Base-by-base conservation (phyloP, 2,888 invertebrate species). In the Gandaritis pyraliata region DNA sequence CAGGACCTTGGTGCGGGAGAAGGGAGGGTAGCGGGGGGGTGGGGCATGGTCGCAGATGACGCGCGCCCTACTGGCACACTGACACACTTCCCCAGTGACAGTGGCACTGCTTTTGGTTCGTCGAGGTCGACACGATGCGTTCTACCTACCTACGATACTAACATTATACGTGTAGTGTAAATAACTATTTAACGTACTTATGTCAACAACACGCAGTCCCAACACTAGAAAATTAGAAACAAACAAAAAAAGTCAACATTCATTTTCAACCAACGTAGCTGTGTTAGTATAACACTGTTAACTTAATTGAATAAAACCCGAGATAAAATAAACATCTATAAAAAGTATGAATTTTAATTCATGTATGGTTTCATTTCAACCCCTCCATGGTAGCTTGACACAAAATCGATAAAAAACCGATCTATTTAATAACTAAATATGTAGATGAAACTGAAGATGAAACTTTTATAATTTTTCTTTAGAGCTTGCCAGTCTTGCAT, bases 71-170 rank as follows among this genome's bases (percentile, higher is more conserved):
- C 90, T 92, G 90, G 83, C 92, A 83, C 83, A 92, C 88, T 92
- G 89, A 90, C 92, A 90, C 90, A 92, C 87, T 92, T 90, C 90
- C 92, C 92, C 78, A 91, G 82, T 92, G 92, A 90, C 92, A 91
- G 89, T 92, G 92, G 88, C 86, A 90, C 91, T 91, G 86, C 90
- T 90, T 90, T 90, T 88, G 88, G 89, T 88, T 74, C 83, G 90
- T 61, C 90, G 90, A 91, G 91, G 91, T 87, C 91, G 82, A 67
- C 76, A 72, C 78, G 79, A 86, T 85, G 84, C 86, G 86, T 88
- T 86, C 84, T 87, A 88, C 85, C 87, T 86, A 86, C 82, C 65
- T 68, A 61, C 64, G 49, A 63, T 58, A 62, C 67, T 67, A 61
- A 63, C 58, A 64, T 60, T 58, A 65, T 55, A 62, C 58, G 49